Evolutionary conservation across 2,113 vertebrate species (phyloP).

Genomic region (Sus scrofa): DNA sequence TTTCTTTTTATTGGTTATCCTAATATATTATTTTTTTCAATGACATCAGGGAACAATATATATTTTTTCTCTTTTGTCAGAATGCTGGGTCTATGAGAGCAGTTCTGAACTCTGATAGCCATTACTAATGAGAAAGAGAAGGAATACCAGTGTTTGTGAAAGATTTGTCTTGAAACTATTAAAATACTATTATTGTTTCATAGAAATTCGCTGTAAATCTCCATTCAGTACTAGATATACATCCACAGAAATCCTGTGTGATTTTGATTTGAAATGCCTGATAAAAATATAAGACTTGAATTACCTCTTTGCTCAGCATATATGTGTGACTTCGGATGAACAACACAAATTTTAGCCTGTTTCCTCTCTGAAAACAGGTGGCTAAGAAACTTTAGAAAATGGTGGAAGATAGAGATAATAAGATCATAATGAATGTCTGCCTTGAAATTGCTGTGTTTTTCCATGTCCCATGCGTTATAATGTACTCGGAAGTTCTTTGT

Average conservation of each 20-base stretch:
- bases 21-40: background rate
- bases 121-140: background rate
- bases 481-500: background rate
- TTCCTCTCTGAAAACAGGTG: background rate
- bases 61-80: background rate
- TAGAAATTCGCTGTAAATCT: background rate
- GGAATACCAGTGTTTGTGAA: background rate
- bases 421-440: background rate
- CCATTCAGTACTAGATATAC: background rate
- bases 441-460: background rate
- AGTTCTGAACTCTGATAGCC: background rate
- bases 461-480: background rate
- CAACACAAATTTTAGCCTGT: background rate
- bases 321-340: background rate
- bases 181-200: constrained; percentile 13
- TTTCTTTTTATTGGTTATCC: background rate
- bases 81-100: background rate
- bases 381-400: background rate
- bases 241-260: background rate
- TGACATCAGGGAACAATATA: background rate
- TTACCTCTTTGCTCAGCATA: background rate
- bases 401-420: background rate
- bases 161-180: background rate
- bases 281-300: background rate
- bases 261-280: constrained; percentile 32